A percentile compares a stretch with the other conserved stretches of the same genome.
Conservation (phyloP, 2,888 invertebrate species). For the Eilema depressum region DNA sequence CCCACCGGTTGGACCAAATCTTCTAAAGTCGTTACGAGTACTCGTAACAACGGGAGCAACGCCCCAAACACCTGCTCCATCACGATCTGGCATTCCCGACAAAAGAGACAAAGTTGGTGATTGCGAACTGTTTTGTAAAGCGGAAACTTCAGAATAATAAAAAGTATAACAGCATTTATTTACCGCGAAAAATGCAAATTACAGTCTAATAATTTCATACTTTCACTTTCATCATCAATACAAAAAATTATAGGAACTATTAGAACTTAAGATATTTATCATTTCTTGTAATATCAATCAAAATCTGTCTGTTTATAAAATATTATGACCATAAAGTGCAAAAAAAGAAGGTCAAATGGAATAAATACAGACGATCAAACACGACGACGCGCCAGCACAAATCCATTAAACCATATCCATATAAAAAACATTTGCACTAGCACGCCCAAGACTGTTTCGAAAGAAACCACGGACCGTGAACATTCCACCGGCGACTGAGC, state of each 20-base stretch:
- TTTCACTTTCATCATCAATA: slow-evolving; percentile 32
- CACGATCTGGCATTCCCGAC: slow-evolving; percentile 75
- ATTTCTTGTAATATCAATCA: background rate
- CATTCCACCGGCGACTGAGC: slow-evolving; percentile 80
- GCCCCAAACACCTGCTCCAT: slow-evolving; percentile 76
- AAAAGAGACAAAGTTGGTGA: slow-evolving; percentile 16
- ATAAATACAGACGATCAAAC: slow-evolving; percentile 57
- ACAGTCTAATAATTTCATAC: slow-evolving; percentile 32
- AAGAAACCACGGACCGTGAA: slow-evolving; percentile 83
- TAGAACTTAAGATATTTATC: no score
- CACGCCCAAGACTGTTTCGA: slow-evolving; percentile 83
- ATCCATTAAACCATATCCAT: slow-evolving; percentile 73
- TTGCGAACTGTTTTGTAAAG: slow-evolving; percentile 13
- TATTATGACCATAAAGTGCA: slow-evolving; percentile 27
- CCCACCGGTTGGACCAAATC: slow-evolving; percentile 51
- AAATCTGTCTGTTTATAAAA: slow-evolving; percentile 23
- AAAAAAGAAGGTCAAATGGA: slow-evolving; percentile 47
- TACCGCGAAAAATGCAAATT: slow-evolving; percentile 24
- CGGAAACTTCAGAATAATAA: slow-evolving; percentile 6
- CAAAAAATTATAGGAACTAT: slow-evolving; percentile 12
- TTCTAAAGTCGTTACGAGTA: slow-evolving; percentile 63
- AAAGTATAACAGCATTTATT: background rate
- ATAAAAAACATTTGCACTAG: slow-evolving; percentile 85
- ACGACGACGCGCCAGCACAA: slow-evolving; percentile 64
- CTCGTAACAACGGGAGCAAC: slow-evolving; percentile 71